Base-by-base conservation (phyloP, 92 coral and sea anemone genomes). In the Meandrina meandrites region DNA sequence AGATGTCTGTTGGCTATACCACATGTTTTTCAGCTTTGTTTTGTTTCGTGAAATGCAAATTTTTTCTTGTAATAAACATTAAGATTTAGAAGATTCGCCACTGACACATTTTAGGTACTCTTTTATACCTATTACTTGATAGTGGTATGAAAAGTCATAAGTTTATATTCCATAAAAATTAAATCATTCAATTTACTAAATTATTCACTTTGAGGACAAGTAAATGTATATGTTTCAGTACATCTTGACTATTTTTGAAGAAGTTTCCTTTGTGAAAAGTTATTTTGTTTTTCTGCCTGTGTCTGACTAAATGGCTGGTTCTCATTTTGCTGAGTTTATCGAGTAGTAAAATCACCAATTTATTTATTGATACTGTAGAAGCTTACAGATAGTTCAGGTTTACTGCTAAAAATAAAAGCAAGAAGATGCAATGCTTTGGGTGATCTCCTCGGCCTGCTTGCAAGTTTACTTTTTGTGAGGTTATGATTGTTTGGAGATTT, bases 321-420 rank as follows among this genome's bases (percentile, higher is more conserved):
- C 34, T 66, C 68, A 60, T 24, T 11, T 0, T 66, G 71, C 32
- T 11, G 35, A 66, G 31, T 66, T 66, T 8, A 66, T 13, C 28
- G 17, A 66, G 34, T 27, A 28, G 71, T 27, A 13, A 10, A 66
- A 66, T 66, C 24, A 13, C 68, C 68, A 60, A 1, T 60, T 66
- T 66, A 66, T 66, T 66, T 66, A 66, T 66, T 66, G 71, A 28
- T 64, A 64, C 24, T 64, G 30, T 64, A 64, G 70, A 64, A n/a
- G 45, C 45, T 40, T 40, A 2, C 45, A 40, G 6, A 66, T 35
- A 27, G 35, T 12, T 28, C 71, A 66, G 71, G 71, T 66, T 66
- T 11, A 66, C 28, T 66, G 35, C 32, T 28, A 28, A 27, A 1
- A 28, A 66, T 66, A 13, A 18, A 66, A 11, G 34, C 71, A 66